These are phyloP conservation scores for Pao palembangensis DNA, from an alignment of 2,113 vertebrate species.

Conservation along the genomic window DNA sequence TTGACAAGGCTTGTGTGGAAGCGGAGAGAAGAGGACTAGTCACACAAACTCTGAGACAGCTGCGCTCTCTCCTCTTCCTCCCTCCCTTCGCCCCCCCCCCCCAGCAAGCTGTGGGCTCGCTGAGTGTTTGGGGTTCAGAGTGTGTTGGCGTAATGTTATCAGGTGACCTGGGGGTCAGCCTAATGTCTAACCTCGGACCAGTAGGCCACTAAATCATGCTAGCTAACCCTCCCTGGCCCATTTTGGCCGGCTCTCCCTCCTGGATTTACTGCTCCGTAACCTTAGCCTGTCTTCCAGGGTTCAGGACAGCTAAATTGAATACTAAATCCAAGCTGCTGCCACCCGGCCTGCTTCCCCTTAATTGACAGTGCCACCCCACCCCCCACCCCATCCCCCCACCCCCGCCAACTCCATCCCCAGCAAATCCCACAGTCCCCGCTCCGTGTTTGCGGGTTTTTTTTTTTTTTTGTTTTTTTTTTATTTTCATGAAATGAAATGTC, in stretches of 20 bases:
- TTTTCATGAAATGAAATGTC: slow-evolving; percentile 55
- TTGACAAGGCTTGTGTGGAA: slow-evolving; percentile 63
- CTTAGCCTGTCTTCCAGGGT: slow-evolving; percentile 74
- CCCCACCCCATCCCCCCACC: neutral
- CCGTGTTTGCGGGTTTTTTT: slow-evolving; percentile 40
- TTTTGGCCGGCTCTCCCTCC: slow-evolving; percentile 65
- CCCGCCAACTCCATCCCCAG: neutral
- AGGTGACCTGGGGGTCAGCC: slow-evolving; percentile 67
- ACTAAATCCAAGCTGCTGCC: slow-evolving; percentile 77
- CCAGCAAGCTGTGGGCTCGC: slow-evolving; percentile 57
- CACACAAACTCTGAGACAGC: slow-evolving; percentile 59
- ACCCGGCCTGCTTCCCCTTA: slow-evolving; percentile 63
- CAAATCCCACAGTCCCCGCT: slow-evolving; percentile 7
- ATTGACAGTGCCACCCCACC: slow-evolving; percentile 39
- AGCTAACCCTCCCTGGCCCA: slow-evolving; percentile 60
- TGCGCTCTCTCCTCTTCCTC: slow-evolving; percentile 39
- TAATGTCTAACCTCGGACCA: slow-evolving; percentile 73
- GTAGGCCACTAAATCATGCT: slow-evolving; percentile 72
- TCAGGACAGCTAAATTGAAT: slow-evolving; percentile 79
- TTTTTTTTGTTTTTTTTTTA: slow-evolving; percentile 13
- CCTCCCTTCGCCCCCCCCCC: slow-evolving; percentile 43
- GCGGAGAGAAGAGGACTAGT: slow-evolving; percentile 40
- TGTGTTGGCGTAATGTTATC: slow-evolving; percentile 72
- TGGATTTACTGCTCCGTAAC: slow-evolving; percentile 80
- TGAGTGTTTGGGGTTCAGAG: slow-evolving; percentile 74